Evolutionary conservation across 2,113 vertebrate species (phyloP), one percentile per base, ranked within the genome.

Genomic region (Atractosteus spatula): DNA sequence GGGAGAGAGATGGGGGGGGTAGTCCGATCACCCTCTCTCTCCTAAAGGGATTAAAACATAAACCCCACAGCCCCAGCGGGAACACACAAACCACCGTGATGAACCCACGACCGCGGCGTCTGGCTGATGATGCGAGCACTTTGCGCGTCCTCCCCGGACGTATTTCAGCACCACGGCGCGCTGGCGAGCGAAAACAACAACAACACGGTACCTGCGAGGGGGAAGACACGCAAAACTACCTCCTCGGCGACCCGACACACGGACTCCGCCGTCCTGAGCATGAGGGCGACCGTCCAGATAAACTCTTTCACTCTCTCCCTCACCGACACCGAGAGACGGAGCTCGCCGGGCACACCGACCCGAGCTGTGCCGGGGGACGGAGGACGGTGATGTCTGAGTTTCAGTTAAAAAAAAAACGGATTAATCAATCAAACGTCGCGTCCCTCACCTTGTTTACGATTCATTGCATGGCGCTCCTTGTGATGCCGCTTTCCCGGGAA

Each of bases 401-500:
- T 29, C 29, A 29, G 2, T 29, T n/a, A n/a, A 29, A 29, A 29
- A 29, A 29, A 29, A 29, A 29, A 29, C 29, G 29, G 29, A 29
- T 29, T 29, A 29, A 29, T 29, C 29, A 29, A 29, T 29, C 41
- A 71, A 65, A 72, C 62, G 62, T 54, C 65, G 56, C 47, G 56
- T 17, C 71, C 51, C 71, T 72, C 55, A 72, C 71, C 71, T 72
- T 66, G 66, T 72, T 66, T 29, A 59, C n/a, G 45, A 59, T 54
- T 72, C 71, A 59, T 41, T 56, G 71, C 51, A 59, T 72, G 71
- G 66, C 71, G 71, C 66, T 64, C 57, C 44, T 29, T 54, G n/a
- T 41, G 63, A 72, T 66, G 54, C 66, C 51, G 63, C 41, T 67
- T 17, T 72, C 17, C 66, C 55, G 54, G 10, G 51, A 57, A 57